Evolutionary conservation across 2,113 vertebrate genomes (phyloP), one percentile per base, ranked within the genome.

Genomic region (Petrocephalus microphthalmus): DNA sequence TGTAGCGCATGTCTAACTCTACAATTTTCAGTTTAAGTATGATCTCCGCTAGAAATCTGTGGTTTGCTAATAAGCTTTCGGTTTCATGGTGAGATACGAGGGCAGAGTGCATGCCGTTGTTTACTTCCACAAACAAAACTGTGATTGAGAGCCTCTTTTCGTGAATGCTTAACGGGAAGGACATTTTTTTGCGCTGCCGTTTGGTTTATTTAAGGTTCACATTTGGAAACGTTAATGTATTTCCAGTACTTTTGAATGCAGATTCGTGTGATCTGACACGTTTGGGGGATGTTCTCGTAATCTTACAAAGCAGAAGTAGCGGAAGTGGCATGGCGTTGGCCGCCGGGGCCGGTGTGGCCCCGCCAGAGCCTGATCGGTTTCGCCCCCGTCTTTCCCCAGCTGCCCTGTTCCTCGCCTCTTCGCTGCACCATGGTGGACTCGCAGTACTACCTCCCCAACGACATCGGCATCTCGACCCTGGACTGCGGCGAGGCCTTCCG

Each of bases 371-470:
- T 56, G 64, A 49, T 49, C 56, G 5, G 6, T 13, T 45, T 71
- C 37, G 10, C 60, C 25, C 60, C 51, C 17, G 45, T 67, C 25
- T 74, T 81, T 83, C 33, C 5, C 5, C 17, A 42, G 84, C 29
- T 64, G n/a, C 51, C 11, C 7, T 56, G 45, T 57, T 56, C 51
- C 8, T 37, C 37, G 3, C 22, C 60, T 74, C 84, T 71, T 37
- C 60, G 45, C 29, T 54, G 29, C 33, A 93, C 92, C 81, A 97
- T 97, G 97, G 96, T 97, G 92, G 97, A 97, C 91, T 96, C 97
- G 56, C 97, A 98, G 95, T 98, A 97, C 90, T 94, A 96, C 94
- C 95, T 98, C 78, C 97, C 97, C 87, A 98, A 97, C 90, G 96
- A 97, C 91, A 95, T 97, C 2, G 96, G 96, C 0, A 92, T 98